phyloP scores from a whole-genome alignment of 2,888 invertebrate species.

The Pyrgus malvae region DNA sequence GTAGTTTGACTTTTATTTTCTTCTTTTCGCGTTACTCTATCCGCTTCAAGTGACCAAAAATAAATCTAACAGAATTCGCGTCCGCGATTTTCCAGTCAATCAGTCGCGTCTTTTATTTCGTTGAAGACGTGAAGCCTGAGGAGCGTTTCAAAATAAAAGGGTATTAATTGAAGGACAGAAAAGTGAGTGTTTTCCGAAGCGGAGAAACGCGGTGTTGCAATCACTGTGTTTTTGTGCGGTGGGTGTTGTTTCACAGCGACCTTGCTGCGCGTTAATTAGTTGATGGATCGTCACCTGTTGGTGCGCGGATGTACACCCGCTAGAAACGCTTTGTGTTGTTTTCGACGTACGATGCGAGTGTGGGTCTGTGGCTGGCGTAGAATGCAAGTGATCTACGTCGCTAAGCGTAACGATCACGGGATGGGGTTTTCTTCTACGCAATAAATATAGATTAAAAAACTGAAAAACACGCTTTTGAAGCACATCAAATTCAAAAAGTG shows the following conservation, averaged over 20 bases:
- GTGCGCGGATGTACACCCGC: conserved; percentile 35
- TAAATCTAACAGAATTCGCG: no score
- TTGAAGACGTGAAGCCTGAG: background rate
- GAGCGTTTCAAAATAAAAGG: conserved; percentile 23
- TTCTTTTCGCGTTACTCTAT: no score
- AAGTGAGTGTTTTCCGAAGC: conserved; percentile 24
- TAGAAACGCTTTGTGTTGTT: background rate
- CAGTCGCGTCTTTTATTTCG: conserved; percentile 13
- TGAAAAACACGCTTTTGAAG: no score
- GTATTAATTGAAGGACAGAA: conserved; percentile 26
- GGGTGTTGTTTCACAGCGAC: conserved; percentile 71
- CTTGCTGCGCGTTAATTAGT: conserved; percentile 77
- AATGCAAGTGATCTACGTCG: no score
- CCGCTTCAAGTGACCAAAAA: no score
- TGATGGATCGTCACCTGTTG: conserved; percentile 78
- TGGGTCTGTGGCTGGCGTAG: no score
- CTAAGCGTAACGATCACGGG: no score
- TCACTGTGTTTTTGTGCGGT: conserved; percentile 54
- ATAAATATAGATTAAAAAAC: no score
- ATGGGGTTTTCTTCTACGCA: no score
- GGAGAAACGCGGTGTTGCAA: conserved; percentile 44
- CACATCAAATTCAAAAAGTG: no score
- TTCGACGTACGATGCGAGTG: background rate
- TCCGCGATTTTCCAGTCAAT: conserved; percentile 14
- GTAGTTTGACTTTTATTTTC: no score